Evolutionary conservation across 2,888 invertebrate species (phyloP), one percentile per base, ranked within the genome.

Genomic region (Epinotia nisella): DNA sequence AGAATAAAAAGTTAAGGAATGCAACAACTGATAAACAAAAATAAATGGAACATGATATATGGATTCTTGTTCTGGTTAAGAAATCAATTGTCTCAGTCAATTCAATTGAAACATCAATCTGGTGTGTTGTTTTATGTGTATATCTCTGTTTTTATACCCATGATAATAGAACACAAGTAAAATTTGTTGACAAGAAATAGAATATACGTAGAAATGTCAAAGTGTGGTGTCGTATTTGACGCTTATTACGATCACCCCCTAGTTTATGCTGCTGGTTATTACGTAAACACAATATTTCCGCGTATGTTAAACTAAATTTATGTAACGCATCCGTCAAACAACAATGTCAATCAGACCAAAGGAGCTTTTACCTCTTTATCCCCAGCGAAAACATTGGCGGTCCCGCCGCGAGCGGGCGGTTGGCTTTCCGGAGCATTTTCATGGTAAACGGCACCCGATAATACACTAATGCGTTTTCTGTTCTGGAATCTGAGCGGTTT

Each of bases 401-500:
- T 82, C 87, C 89, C 86, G 85, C 90, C 89, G 82, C 91, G 90
- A 83, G 86, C 88, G 86, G 90, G 89, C 88, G 90, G 88, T 79
- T 91, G 87, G 82, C 83, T 88, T 84, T 93, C 92, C 83, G 90
- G 83, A 87, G 88, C 81, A 86, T 88, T 90, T 82, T 93, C 92
- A 90, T 92, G 90, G 84, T 93, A 93, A 87, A 94, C 93, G 86
- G 94, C 90, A 83, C 94, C 94, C 84, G 95, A 95, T 90, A 97
- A 94, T 88, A 97, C 96, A 94, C 96, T 97, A 87, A 97, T 95
- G 92, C 97, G 96, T 91, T 96, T 97, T 94, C 96, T 96, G 94
- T 96, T 96, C 89, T 96, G 96, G 94, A 96, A 96, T 95, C 97
- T 97, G 83, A 96, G 96, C 90, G 97, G 97, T 95, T 97, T 97